Evolutionary conservation across 2,797 vertebrate genomes (phyloP), one percentile per base, ranked within the genome.

Genomic region (Hippocampus kuda): DNA sequence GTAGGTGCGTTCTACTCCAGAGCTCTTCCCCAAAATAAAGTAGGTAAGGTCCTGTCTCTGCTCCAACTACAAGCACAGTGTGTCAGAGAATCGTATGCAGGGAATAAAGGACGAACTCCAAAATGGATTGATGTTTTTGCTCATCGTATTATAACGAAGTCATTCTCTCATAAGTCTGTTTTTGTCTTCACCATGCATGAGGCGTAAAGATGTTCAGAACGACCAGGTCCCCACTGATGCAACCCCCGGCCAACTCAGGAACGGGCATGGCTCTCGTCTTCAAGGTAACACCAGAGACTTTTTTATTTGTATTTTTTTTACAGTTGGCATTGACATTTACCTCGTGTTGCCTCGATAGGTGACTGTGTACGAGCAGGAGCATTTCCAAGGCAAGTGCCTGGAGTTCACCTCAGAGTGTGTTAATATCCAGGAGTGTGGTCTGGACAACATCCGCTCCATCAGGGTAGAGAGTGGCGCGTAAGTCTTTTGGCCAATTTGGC

Each of bases 331-430:
- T 60, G 2, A 60, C 6, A 9, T 46, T 51, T 18, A n/a, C 9
- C 48, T 67, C 5, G 8, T 63, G 22, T 41, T 54, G 1, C 26
- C 48, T 41, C 62, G 65, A 8, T 75, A 93, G 92, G 86, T 92
- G 85, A 91, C 89, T 1, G 92, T 93, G 79, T 93, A 92, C 26
- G 92, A 93, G 88, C 92, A 92, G 90, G 92, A 93, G 82, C 89
- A 92, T 72, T 92, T 93, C 87, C 92, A 93, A 85, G 92, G 92
- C 30, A 92, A 91, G 81, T 91, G 81, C 60, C 83, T 90, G 89
- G 91, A 93, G 88, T 92, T 92, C 84, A 92, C 91, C 81, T 85
- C 81, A 0, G 91, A 92, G 77, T 93, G 92, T 86, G 88, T 82
- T 82, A 93, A 92, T 87, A 91, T 93, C 71, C 89, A 91, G 79